phyloP scores from a whole-genome alignment of 1,140 invertebrate species.

The Trachymyrmex septentrionalis region DNA sequence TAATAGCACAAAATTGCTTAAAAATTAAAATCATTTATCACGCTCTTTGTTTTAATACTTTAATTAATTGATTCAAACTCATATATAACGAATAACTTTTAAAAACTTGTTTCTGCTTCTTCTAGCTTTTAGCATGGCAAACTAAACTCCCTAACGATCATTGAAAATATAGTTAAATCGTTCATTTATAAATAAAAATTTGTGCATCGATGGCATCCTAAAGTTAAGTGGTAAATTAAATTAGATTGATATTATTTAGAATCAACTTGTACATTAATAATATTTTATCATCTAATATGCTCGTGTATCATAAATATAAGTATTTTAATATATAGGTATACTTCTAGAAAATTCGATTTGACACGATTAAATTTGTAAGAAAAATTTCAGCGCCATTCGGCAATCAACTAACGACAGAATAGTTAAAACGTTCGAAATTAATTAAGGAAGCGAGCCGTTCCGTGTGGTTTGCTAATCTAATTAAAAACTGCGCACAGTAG shows the following conservation, averaged over 20 bases:
- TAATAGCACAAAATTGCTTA: no score
- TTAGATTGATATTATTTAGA: background rate
- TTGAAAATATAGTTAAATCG: no score
- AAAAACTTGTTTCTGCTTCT: no score
- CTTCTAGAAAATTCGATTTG: no score
- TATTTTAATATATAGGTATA: background rate
- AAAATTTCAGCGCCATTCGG: background rate
- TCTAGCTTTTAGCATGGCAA: no score
- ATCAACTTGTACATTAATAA: background rate
- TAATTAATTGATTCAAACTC: no score
- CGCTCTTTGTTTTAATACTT: no score
- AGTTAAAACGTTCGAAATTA: background rate
- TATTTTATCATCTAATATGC: background rate
- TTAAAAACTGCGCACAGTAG: conserved; percentile 39
- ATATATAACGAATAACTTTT: no score
- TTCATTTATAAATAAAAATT: no score
- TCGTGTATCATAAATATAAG: background rate
- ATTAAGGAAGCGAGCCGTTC: background rate
- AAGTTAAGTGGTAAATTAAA: background rate
- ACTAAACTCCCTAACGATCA: no score
- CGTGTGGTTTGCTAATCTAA: conserved; percentile 50
- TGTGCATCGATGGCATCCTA: no score
- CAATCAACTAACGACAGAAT: background rate
- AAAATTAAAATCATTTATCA: no score
- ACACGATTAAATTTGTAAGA: background rate